Conservation (phyloP, 1,140 invertebrate species). For the Teleogryllus occipitalis region DNA sequence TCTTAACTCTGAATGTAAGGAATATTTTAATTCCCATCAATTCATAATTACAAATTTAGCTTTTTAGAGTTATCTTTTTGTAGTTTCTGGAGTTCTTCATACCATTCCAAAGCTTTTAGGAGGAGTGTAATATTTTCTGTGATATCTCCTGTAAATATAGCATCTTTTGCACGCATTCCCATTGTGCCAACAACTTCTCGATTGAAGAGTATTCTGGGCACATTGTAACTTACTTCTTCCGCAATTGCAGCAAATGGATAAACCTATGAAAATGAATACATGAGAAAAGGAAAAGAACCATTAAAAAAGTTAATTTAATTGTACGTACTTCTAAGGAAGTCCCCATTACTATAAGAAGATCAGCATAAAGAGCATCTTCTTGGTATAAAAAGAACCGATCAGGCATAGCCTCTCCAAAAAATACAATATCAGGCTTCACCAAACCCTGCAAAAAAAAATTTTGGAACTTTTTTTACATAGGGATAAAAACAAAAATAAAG, state of each 20-base stretch:
- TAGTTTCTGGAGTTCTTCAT: slow-evolving; percentile 10
- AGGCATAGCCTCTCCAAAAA: slow-evolving; percentile 22
- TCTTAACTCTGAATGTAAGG: no score
- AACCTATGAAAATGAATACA: slow-evolving; percentile 12
- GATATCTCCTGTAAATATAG: slow-evolving; percentile 16
- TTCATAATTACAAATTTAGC: no score
- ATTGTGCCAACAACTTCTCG: slow-evolving; percentile 16
- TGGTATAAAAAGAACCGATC: slow-evolving; percentile 17
- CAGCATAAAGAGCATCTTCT: slow-evolving; percentile 14
- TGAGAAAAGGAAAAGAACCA: not conserved
- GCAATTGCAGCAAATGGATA: slow-evolving; percentile 20
- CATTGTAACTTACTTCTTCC: slow-evolving; percentile 16
- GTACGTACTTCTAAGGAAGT: slow-evolving; percentile 21
- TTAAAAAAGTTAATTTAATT: not conserved
- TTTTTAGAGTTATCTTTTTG: no score
- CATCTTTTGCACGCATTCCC: slow-evolving; percentile 18
- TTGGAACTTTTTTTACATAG: not conserved
- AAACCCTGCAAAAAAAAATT: slow-evolving; percentile 15
- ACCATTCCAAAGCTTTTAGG: slow-evolving; percentile 14
- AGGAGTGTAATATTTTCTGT: slow-evolving; percentile 13
- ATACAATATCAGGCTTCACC: slow-evolving; percentile 23
- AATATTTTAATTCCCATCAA: no score
- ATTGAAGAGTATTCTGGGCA: slow-evolving; percentile 19
- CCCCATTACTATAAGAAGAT: slow-evolving; percentile 20
- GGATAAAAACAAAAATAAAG: not conserved